Evolutionary conservation across 1,140 invertebrate species (phyloP), one percentile per base, ranked within the genome.

Genomic region (Drosophila ercepeae): DNA sequence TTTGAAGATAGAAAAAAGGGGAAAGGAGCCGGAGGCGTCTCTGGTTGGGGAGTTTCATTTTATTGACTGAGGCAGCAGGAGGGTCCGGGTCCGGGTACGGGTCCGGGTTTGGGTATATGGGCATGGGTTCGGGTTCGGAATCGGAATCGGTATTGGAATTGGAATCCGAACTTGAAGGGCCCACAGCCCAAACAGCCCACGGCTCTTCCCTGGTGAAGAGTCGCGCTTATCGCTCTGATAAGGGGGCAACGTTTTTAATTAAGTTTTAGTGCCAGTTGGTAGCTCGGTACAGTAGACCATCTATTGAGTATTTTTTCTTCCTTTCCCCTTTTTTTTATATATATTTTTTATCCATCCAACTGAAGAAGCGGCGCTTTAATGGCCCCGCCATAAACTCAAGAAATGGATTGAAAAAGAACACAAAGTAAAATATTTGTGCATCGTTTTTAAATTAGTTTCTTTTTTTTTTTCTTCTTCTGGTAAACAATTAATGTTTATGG

Each of bases 201-300:
- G 67, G 36, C 36, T 39, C 36, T 13, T 3, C 36, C 36, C 36
- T 39, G 36, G n/a, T 39, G 36, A 60, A 41, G 67, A 72, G 46
- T 34, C 32, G 58, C 51, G 76, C 79, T 84, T 84, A 84, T 84
- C 79, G 72, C 67, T 13, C 52, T 81, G 79, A 84, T 84, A 86
- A 84, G 65, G 50, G 60, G 60, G 42, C 71, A 78, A 84, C 77
- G 81, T 79, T 86, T 84, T 84, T 84, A 84, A 84, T 84, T 84
- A 84, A 84, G 63, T 84, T 84, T 76, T 68, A 58, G 59, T 67
- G 60, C 53, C 59, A 64, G 46, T 41, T 74, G 71, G 70, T 74
- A 73, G 70, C 69, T 36, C 19, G 60, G 50, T 57, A 55, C 71
- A 74, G 71, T 74, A 67, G 60, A 46, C 59, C 44, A 23, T 64